Evolutionary conservation across 2,797 vertebrate species (phyloP), one percentile per base, ranked within the genome.

Genomic region (Spinus olivaceus): DNA sequence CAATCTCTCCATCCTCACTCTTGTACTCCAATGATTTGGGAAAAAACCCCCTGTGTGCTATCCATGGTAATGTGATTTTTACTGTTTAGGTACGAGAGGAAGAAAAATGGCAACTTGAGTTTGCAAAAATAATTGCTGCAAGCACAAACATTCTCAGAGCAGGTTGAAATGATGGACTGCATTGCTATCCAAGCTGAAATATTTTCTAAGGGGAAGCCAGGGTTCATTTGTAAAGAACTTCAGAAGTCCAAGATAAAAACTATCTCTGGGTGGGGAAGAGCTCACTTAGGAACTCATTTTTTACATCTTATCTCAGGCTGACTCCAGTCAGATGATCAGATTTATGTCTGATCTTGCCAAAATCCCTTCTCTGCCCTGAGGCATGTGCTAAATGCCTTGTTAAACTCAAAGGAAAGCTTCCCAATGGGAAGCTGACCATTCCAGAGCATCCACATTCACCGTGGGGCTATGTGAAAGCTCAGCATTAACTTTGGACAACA

Each of bases 31-130:
- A 10, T 25, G 11, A 35, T 41, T 57, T 56, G 22, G 24, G 8
- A 25, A 79, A 14, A 14, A 53, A 53, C 32, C 0, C 4, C 6
- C 19, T 11, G 10, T 9, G 24, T 14, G 21, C 7, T 13, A 23
- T 19, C 16, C 5, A 8, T 23, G 24, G 53, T 57, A n/a, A 44
- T 15, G 3, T n/a, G 20, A n/a, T 37, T 22, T 82, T 74, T 83
- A 49, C 39, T 86, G 35, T 27, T 53, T 30, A 33, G 28, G n/a
- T 39, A n/a, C 5, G 35, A 61, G 33, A 74, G 24, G 28, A n/a
- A 46, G 27, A n/a, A 19, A 66, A 59, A 42, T 0, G 1, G 54
- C 12, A 27, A 10, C 32, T 2, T 25, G 8, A 86, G 11, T 4
- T 9, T 13, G 17, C 16, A 84, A 42, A 73, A 88, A 57, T 12